Evolutionary conservation across 2,797 vertebrate genomes (phyloP), one percentile per base, ranked within the genome.

Genomic region (Scyliorhinus canicula): DNA sequence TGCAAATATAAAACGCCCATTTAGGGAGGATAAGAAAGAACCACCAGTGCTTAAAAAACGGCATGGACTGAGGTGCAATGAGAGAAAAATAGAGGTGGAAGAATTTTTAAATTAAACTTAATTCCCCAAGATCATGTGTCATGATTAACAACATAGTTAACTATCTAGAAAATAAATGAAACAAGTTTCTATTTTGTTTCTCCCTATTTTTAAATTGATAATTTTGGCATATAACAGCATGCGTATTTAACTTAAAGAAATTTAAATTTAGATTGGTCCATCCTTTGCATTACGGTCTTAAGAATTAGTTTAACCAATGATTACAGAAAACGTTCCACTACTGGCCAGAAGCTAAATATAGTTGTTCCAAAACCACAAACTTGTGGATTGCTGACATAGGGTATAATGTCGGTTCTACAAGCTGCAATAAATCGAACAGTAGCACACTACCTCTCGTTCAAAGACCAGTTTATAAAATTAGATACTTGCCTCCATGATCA

Each of bases 181-280:
- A 44, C 40, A 6, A 82, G 77, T 82, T 79, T 79, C 77, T 40
- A 79, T 79, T 79, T 79, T 40, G 16, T 82, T 82, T 82, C 79
- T 82, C 79, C 21, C 44, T 47, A 47, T 47, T 82, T 44, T 47
- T 24, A 82, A 82, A 47, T 82, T 47, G 79, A 47, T 82, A 47
- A 8, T 82, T 82, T 82, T 82, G 21, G 44, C 79, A 47, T 47
- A 24, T 26, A 47, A 47, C 6, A 26, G 6, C 50, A 88, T 35
- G 31, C 57, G 85, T 35, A 35, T 35, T 57, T 88, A 88, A 55
- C 35, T 88, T 31, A 88, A 55, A 57, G 52, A 31, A 88, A 88
- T 88, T 57, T 88, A 88, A 57, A 88, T 88, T 88, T 88, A 57
- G 85, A 31, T 88, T 88, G 31, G 14, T n/a, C 85, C 52, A 55